A percentile compares a stretch with the other conserved stretches of the same genome.
These are phyloP conservation scores for Agrotis puta DNA, from an alignment of 2,888 invertebrate genomes.

Conservation along the genomic window DNA sequence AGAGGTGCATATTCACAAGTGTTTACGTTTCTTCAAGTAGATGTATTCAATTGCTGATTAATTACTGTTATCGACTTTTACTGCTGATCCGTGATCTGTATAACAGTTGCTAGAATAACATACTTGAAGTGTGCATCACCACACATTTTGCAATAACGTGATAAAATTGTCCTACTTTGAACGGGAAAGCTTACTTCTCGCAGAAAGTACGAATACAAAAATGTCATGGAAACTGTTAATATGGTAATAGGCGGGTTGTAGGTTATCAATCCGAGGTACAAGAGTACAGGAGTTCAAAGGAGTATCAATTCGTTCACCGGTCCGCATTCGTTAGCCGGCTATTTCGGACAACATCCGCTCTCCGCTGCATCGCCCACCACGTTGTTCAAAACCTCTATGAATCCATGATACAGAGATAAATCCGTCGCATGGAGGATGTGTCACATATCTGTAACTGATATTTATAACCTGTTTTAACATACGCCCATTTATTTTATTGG, in stretches of 20 bases:
- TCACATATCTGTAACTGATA: conserved; percentile 30
- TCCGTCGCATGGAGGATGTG: conserved; percentile 53
- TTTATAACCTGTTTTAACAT: conserved; percentile 20
- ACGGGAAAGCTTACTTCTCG: neutral
- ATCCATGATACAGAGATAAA: conserved; percentile 43
- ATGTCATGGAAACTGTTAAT: conserved; percentile 18
- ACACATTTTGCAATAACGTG: neutral
- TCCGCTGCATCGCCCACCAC: conserved; percentile 54
- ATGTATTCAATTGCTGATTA: conserved; percentile 22
- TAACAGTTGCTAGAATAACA: neutral
- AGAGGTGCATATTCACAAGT: neutral
- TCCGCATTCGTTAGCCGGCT: conserved; percentile 56
- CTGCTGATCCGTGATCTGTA: conserved; percentile 3
- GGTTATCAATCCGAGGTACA: conserved; percentile 22
- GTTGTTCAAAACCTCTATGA: conserved; percentile 37
- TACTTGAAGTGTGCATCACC: conserved; percentile 3
- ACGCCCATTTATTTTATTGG: conserved; percentile 39
- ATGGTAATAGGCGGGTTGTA: conserved; percentile 19
- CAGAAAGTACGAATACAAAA: neutral
- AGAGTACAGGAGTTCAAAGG: conserved; percentile 44
- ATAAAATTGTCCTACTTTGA: too few relatives aligned
- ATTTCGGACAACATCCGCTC: conserved; percentile 64
- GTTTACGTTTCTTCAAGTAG: conserved; percentile 20
- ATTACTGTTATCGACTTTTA: conserved; percentile 9
- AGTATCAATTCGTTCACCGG: conserved; percentile 27